Evolutionary conservation across 2,113 vertebrate species (phyloP).

Genomic region (Crotophaga sulcirostris): DNA sequence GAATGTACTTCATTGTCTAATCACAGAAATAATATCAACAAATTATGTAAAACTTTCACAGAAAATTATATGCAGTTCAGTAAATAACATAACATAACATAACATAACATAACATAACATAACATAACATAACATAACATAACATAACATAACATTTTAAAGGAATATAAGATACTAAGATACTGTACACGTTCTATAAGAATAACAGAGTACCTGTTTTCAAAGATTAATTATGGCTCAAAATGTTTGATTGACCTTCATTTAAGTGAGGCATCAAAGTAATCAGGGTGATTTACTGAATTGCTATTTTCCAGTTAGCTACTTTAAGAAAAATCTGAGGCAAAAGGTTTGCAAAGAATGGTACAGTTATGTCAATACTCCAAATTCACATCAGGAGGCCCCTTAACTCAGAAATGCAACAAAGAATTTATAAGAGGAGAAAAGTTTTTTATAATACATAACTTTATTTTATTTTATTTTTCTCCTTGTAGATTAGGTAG

Average conservation of each 20-base stretch:
- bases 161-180: neutral
- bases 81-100: no score
- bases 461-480: neutral
- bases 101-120: no score
- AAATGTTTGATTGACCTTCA: fast-evolving
- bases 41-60: neutral
- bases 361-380: neutral
- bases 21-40: neutral
- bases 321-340: neutral
- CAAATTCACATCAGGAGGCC: neutral
- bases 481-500: neutral
- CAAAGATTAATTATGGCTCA: neutral
- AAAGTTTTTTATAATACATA: neutral
- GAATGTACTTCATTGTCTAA: neutral
- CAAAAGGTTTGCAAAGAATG: neutral
- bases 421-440: neutral
- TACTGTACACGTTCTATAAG: fast-evolving
- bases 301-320: neutral
- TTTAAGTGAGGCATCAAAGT: neutral
- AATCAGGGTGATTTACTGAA: neutral
- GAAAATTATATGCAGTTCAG: neutral
- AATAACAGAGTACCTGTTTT: neutral
- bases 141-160: no score
- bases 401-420: neutral
- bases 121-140: no score